Evolutionary conservation across 2,888 invertebrate species (phyloP).

Genomic region (Nymphalis polychloros): DNA sequence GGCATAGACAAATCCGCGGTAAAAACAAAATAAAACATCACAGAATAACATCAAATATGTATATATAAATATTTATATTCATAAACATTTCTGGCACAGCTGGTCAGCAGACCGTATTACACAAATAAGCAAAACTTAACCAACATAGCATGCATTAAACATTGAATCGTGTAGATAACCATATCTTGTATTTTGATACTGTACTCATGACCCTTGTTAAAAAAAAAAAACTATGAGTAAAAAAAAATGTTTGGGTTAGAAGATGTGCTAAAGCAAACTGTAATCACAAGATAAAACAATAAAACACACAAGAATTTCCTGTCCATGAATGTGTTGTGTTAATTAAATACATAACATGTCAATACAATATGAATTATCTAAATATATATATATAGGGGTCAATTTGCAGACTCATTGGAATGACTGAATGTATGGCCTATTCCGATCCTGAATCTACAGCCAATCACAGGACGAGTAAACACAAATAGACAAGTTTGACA

Average conservation of each 20-base stretch:
- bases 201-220: background rate
- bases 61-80: constrained; percentile 17
- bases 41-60: constrained; percentile 12
- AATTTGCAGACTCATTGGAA: too few species aligned
- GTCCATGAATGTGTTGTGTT: constrained; percentile 78
- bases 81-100: constrained; percentile 7
- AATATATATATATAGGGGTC: too few species aligned
- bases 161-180: background rate
- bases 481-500: too few species aligned
- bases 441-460: too few species aligned
- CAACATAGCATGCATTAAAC: constrained; percentile 26
- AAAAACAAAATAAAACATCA: constrained; percentile 15
- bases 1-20: constrained; percentile 57
- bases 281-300: constrained; percentile 42
- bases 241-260: constrained; percentile 57
- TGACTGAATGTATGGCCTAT: too few species aligned
- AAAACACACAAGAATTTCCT: constrained; percentile 55
- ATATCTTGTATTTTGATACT: background rate
- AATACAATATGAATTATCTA: too few species aligned
- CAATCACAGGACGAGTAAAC: too few species aligned
- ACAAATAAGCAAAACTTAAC: constrained; percentile 17
- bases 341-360: constrained; percentile 35
- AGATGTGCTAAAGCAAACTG: constrained; percentile 58
- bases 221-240: background rate
- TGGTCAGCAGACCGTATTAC: constrained; percentile 27